A percentile compares a stretch with the other conserved stretches of the same genome.
Evolutionary conservation across 2,888 invertebrate genomes (phyloP).

Genomic region (Sicus ferrugineus): DNA sequence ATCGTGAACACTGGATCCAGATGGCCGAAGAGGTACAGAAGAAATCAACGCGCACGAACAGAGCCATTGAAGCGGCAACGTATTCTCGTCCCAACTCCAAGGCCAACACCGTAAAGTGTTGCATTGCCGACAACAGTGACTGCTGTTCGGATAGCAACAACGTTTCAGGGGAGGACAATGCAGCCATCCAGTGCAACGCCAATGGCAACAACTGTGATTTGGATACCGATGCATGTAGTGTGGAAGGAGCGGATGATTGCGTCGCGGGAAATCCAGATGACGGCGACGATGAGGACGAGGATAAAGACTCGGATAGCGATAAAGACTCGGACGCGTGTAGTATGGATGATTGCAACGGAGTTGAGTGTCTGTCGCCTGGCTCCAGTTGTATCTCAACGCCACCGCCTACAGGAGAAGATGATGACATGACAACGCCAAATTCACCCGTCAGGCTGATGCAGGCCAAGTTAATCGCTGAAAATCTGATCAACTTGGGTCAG

Average conservation of each 20-base stretch:
- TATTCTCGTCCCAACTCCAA: slow-evolving; percentile 40
- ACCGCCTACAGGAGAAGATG: slow-evolving; percentile 59
- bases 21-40: slow-evolving; percentile 68
- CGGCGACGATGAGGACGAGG: slow-evolving; percentile 43
- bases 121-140: not conserved
- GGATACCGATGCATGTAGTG: slow-evolving; percentile 3
- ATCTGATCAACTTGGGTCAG: slow-evolving; percentile 51
- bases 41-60: slow-evolving; percentile 46
- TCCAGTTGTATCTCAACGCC: slow-evolving; percentile 59
- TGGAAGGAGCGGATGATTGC: not conserved
- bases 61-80: slow-evolving; percentile 42
- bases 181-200: not conserved
- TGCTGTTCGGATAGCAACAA: slow-evolving; percentile 4
- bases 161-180: not conserved
- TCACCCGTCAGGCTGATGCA: slow-evolving; percentile 54
- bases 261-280: not conserved
- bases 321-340: no score
- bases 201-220: slow-evolving; percentile 7
- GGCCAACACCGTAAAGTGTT: slow-evolving; percentile 29
- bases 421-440: slow-evolving; percentile 51
- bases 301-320: no score
- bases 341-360: slow-evolving; percentile 10
- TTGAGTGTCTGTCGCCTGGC: not conserved
- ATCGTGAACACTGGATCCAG: slow-evolving; percentile 85
- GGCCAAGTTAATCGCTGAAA: slow-evolving; percentile 51